These are phyloP conservation scores for Eutolmus rufibarbis DNA, from an alignment of 2,888 invertebrate species.

Conservation along the genomic window DNA sequence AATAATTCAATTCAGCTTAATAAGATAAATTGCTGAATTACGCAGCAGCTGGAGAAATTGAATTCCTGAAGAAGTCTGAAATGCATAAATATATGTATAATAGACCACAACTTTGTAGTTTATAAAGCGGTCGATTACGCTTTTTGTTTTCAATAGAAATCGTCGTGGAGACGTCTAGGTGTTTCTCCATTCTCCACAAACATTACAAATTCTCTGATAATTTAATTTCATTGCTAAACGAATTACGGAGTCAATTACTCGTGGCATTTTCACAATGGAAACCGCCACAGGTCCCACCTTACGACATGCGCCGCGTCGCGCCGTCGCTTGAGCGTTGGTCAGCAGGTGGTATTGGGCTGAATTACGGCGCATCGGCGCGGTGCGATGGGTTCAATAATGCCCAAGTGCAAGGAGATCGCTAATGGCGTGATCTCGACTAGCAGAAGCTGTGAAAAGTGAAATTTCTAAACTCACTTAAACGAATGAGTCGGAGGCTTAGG, in stretches of 20 bases:
- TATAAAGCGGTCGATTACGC: too few relatives aligned
- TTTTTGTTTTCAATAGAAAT: neutral
- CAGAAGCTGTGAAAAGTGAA: slow-evolving; percentile 1
- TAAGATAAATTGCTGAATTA: neutral
- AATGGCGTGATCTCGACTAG: neutral
- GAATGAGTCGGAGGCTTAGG: neutral
- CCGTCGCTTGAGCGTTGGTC: neutral
- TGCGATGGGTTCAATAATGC: neutral
- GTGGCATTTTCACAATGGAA: neutral
- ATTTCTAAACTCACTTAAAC: neutral
- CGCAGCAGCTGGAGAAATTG: neutral
- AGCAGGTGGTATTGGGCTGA: neutral
- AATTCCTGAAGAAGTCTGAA: neutral
- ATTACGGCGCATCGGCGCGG: neutral
- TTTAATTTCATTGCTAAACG: neutral
- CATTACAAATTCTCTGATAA: neutral
- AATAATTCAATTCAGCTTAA: neutral
- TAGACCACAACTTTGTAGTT: neutral
- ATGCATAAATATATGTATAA: neutral
- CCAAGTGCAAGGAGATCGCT: neutral
- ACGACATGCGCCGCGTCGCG: neutral
- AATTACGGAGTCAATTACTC: neutral
- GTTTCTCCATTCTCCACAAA: neutral
- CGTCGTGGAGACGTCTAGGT: neutral
- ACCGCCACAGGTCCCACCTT: neutral